Base-by-base conservation (phyloP, 2,113 vertebrate genomes). In the Gambusia holbrooki region DNA sequence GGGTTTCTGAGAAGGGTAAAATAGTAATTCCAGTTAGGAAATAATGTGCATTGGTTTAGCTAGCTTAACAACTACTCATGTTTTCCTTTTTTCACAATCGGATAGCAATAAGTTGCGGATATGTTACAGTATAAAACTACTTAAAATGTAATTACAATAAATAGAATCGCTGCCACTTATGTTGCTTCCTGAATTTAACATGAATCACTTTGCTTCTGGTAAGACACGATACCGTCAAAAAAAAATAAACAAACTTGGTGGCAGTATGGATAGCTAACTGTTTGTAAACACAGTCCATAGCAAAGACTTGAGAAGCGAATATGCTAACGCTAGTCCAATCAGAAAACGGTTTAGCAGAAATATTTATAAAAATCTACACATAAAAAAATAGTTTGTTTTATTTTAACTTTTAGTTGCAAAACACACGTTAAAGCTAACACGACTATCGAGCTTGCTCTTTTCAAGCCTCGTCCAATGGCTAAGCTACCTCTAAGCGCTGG, bases 231-330 rank as follows among this genome's bases (percentile, higher is more conserved):
- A 84, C 28, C 14, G 40, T 35, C 42, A 17, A n/a, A 58, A 51
- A 37, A 29, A 42, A 42, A 42, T 33, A 29, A 33, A 32, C 27
- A 13, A 65, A 63, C 66, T 13, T 5, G 12, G 40, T 64, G 37
- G 27, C 25, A 19, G n/a, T 69, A 62, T 73, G 11, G 2, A 48
- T 75, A 67, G 66, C 71, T 75, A 65, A 22, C 37, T 75, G 79
- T 86, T 88, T 90, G 92, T 92, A 90, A 92, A 92, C 42, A 61
- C 42, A 62, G 17, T 22, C 17, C 29, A 28, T 22, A 28, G 25
- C 14, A 37, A 29, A 22, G 62, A 25, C 58, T 58, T 54, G 3
- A 68, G 78, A 69, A 79, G 68, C 77, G 66, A 28, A 61, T 48
- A 29, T 13, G 86, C 84, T 81, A 82, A 63, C 61, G 69, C 76